These are phyloP conservation scores for Epizoanthus illoricatus DNA, from an alignment of 92 coral and sea anemone species.

Conservation along the genomic window DNA sequence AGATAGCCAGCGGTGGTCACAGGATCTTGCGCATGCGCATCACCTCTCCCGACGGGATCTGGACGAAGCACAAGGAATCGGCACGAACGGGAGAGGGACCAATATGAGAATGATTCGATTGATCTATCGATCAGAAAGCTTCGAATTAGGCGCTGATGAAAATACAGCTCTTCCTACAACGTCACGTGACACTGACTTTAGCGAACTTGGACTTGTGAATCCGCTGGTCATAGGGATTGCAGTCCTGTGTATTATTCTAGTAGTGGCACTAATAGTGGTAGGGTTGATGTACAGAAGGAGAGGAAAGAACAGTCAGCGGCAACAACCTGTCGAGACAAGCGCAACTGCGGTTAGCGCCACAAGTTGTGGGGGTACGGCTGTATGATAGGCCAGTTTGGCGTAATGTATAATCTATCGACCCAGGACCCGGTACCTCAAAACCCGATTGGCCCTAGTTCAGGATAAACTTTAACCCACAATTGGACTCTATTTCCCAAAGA, in stretches of 20 bases:
- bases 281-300: constrained; percentile 83
- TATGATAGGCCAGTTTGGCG: too few relatives aligned
- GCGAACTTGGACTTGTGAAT: constrained; percentile 61
- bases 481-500: too few relatives aligned
- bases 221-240: constrained; percentile 92
- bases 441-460: too few relatives aligned
- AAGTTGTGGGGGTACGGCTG: too few relatives aligned
- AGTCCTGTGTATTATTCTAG: constrained; percentile 70
- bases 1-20: constrained; percentile 22
- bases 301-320: constrained; percentile 47
- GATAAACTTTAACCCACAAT: too few relatives aligned
- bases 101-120: constrained; percentile 75
- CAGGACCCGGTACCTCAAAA: too few relatives aligned
- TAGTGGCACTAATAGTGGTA: constrained; percentile 74
- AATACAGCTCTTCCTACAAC: background rate
- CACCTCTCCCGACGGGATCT: constrained; percentile 47
- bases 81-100: constrained; percentile 67
- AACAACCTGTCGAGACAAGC: constrained; percentile 43
- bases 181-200: constrained; percentile 39
- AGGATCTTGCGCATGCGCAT: background rate
- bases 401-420: too few relatives aligned
- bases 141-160: constrained; percentile 35
- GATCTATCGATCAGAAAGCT: constrained; percentile 50
- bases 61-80: constrained; percentile 42
- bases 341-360: background rate